Evolutionary conservation across 1,140 invertebrate genomes (phyloP).

Genomic region (Diprion similis): DNA sequence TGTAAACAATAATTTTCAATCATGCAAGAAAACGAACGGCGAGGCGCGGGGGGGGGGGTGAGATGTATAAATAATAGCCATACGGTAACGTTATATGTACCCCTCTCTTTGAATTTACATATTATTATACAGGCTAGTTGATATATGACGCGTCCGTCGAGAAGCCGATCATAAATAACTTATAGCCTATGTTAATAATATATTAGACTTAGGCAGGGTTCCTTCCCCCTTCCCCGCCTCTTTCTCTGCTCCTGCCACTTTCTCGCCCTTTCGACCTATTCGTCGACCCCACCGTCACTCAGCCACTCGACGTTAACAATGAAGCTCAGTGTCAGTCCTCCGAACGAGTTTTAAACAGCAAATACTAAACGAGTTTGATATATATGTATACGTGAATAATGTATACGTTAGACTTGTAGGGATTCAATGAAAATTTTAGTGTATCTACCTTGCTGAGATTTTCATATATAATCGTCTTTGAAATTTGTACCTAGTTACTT

Average conservation of each 20-base stretch:
- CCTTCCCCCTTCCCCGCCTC: not conserved
- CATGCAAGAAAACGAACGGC: not conserved
- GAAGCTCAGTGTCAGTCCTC: not conserved
- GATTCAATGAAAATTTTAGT: too few relatives aligned
- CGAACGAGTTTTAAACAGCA: too few relatives aligned
- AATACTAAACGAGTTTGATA: too few relatives aligned
- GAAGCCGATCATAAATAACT: slow-evolving; percentile 7
- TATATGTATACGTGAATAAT: too few relatives aligned
- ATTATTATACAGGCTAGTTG: not conserved
- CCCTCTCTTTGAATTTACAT: not conserved
- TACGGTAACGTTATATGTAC: not conserved
- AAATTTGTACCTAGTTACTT: too few relatives aligned
- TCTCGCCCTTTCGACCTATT: not conserved
- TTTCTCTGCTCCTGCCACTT: not conserved
- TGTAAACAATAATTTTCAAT: not conserved
- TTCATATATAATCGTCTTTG: too few relatives aligned
- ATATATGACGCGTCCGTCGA: slow-evolving; percentile 1
- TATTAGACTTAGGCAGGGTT: not conserved
- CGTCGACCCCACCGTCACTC: not conserved
- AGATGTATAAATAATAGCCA: not conserved
- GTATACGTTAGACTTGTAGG: too few relatives aligned
- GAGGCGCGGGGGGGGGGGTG: not conserved
- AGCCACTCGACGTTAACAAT: not conserved
- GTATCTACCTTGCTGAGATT: too few relatives aligned
- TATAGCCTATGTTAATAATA: slow-evolving; percentile 6